These are phyloP conservation scores for Azorinus chamasolen DNA, from an alignment of 2,888 invertebrate species.

Conservation along the genomic window DNA sequence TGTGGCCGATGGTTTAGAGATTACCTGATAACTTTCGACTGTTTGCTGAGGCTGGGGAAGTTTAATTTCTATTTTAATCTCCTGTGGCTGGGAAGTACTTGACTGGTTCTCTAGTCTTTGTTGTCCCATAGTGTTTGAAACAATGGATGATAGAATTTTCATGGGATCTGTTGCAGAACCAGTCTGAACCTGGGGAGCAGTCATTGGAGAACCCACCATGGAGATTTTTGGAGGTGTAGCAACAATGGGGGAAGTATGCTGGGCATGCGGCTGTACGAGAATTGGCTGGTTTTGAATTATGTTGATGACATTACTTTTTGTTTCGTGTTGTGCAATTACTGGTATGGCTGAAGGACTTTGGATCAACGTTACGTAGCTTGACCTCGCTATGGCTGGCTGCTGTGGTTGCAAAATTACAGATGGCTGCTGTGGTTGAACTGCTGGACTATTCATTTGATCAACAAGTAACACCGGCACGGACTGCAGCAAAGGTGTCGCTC, in stretches of 20 bases:
- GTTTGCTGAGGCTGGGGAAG: conserved; percentile 38
- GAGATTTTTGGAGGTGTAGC: background rate
- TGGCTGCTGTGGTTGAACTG: no score
- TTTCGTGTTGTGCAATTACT: background rate
- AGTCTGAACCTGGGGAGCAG: no score
- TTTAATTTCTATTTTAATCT: conserved; percentile 79
- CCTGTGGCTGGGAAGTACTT: conserved; percentile 47
- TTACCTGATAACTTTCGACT: background rate
- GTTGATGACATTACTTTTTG: background rate
- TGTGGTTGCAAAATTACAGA: no score
- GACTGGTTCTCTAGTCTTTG: conserved; percentile 18
- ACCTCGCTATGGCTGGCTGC: no score
- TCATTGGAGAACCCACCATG: background rate
- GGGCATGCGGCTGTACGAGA: conserved; percentile 6
- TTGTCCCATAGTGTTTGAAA: conserved; percentile 49
- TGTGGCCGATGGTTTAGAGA: background rate
- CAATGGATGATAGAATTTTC: conserved; percentile 50
- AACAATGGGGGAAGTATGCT: background rate
- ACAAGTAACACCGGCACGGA: no score
- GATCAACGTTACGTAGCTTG: no score
- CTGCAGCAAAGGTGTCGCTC: no score
- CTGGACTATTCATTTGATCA: no score
- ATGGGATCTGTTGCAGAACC: conserved; percentile 34
- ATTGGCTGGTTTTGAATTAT: conserved; percentile 8
- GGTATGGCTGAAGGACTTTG: background rate